Evolutionary conservation across 2,797 vertebrate species (phyloP).

Genomic region (Margarornis squamiger): DNA sequence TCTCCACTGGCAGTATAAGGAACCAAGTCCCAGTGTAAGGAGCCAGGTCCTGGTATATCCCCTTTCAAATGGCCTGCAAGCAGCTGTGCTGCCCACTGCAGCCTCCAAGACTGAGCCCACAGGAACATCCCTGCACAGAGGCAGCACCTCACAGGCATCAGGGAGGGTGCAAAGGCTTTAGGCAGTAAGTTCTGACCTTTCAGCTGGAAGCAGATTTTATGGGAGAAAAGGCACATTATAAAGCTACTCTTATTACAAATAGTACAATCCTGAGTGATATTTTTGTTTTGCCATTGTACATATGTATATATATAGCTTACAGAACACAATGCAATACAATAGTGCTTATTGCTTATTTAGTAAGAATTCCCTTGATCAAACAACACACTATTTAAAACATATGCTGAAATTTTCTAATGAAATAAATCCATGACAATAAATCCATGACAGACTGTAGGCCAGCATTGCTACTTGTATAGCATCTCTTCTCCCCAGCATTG

Average conservation of each 20-base stretch:
- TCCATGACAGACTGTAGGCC: background rate
- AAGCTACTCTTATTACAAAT: background rate
- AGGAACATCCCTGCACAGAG: background rate
- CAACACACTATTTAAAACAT: slow-evolving; percentile 6
- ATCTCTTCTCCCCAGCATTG: background rate
- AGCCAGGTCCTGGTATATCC: background rate
- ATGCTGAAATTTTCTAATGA: background rate
- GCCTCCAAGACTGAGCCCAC: background rate
- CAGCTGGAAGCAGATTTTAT: background rate
- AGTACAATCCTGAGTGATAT: background rate
- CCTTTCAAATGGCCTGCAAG: background rate
- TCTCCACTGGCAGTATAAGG: background rate
- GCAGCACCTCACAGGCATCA: background rate
- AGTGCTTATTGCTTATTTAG: slow-evolving; percentile 7
- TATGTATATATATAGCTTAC: slow-evolving; percentile 33
- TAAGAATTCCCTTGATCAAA: background rate
- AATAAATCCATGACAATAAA: slow-evolving; percentile 10
- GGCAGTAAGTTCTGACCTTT: background rate
- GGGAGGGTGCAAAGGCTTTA: background rate
- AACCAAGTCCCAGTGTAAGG: background rate
- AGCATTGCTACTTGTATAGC: background rate
- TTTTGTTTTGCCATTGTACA: slow-evolving; percentile 32
- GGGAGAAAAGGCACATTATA: background rate
- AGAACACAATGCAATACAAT: slow-evolving; percentile 18
- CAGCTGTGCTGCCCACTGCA: background rate